Evolutionary conservation across 1,140 invertebrate genomes (phyloP), one percentile per base, ranked within the genome.

Genomic region (Pararge aegeria): DNA sequence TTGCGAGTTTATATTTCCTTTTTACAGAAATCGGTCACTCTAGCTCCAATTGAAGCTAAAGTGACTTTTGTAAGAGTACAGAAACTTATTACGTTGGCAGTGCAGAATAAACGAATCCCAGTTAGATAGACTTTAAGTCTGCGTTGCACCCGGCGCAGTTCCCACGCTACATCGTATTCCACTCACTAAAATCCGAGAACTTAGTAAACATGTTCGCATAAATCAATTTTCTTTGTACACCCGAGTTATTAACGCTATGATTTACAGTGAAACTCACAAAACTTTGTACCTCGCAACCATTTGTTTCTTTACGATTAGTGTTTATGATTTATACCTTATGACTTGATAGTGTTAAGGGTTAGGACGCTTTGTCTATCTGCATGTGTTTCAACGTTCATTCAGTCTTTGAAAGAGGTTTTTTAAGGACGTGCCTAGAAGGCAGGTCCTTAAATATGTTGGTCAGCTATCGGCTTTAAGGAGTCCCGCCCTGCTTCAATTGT

Each of bases 141-240:
- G 52, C 59, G 62, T 49, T 61, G 64, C 67, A 74, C 56, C 63
- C 64, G 72, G 58, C 48, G 60, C 58, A 24, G 58, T 69, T 66
- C 64, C 62, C 66, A 68, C 72, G 72, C 56, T 70, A 73, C 68
- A 66, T 59, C 71, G 68, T 71, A 80, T 75, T 80, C 70, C 71
- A 74, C 72, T 75, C 68, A 80, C 70, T 80, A 78, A 80, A 83
- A 75, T 70, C 68, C 68, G 68, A 71, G 64, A 77, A 84, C 68
- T 79, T 69, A 70, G 68, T 83, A 77, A 82, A 83, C 69, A 72
- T 69, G 78, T 78, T 66, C 58, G 56, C 80, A 76, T 82, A 80
- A 87, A 87, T 87, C 78, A 82, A 82, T 82, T 83, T 83, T 71
- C 75, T 75, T 73, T 79, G 73, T 68, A 75, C 61, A 68, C 58